These are phyloP conservation scores for Pammene fasciana DNA, from an alignment of 2,888 invertebrate species.

Conservation along the genomic window DNA sequence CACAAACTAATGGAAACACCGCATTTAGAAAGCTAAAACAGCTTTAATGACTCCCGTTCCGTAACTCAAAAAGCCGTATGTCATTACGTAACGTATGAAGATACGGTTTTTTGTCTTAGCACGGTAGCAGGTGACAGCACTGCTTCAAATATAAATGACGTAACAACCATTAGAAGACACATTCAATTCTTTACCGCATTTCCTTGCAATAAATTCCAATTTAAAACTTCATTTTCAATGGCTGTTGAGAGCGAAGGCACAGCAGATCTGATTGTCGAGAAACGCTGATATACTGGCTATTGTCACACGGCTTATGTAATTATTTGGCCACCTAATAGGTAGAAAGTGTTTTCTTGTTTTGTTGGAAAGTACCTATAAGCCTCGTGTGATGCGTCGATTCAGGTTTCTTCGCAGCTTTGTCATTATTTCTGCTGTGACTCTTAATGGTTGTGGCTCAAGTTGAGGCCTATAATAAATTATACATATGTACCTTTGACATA, in stretches of 20 bases:
- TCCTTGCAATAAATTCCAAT: no score
- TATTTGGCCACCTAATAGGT: constrained; percentile 29
- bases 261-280: constrained; percentile 20
- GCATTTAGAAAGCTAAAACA: constrained; percentile 21
- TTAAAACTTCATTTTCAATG: no score
- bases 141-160: no score
- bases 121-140: background rate
- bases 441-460: no score
- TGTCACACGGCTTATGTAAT: constrained; percentile 28
- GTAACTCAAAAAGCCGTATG: constrained; percentile 6
- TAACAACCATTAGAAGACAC: no score
- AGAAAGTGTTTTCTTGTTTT: constrained; percentile 27
- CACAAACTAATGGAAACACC: constrained; percentile 14
- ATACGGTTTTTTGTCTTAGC: constrained; percentile 1
- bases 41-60: constrained; percentile 17
- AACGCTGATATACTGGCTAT: constrained; percentile 18
- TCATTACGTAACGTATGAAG: constrained; percentile 8
- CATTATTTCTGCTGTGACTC: background rate
- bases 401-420: background rate
- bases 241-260: background rate
- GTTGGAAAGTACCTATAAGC: constrained; percentile 12
- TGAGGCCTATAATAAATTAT: no score
- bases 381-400: constrained; percentile 9
- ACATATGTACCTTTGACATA: no score
- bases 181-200: no score